Base-by-base conservation (phyloP, 2,113 vertebrate species). In the Pseudorasbora parva region DNA sequence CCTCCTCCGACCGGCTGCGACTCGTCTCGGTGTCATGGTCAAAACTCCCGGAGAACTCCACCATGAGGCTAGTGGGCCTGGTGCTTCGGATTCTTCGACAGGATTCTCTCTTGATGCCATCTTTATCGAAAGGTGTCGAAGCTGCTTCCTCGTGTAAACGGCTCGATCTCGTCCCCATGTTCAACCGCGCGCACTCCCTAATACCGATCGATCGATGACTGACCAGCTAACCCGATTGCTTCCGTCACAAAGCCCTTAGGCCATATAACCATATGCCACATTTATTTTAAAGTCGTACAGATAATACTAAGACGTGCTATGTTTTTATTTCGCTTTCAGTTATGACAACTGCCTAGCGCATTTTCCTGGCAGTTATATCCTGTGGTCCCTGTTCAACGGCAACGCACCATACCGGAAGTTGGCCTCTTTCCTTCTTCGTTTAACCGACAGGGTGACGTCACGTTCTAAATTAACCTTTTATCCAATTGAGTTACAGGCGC, bases 21-120 rank as follows among this genome's bases (percentile, higher is more conserved):
- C 90, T 93, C 51, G 91, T 84, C 88, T 95, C 94, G 6, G 93
- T 91, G 66, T 94, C 92, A 45, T 79, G 89, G 6, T 94, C 93
- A 74, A 95, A 94, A 86, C 93, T 94, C 17, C 90, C 91, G 0
- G 93, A 93, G 88, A 95, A 94, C 83, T 94, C 93, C 12, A 95
- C 92, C 87, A 92, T 85, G 43, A 95, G 93, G 45, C 94, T 95
- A 54, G 92, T 93, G 66, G 94, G 94, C 89, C 94, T 92, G 78
- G 90, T 8, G 15, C 90, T 92, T 41, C 92, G 93, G 56, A 91
- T 69, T n/a, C 93, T 88, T 56, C 93, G 91, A 43, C 90, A 94
- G 0, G 93, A 93, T 6, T 94, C 93, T 49, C 93, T 89, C 84
- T 91, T 94, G 1, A 93, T 71, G 81, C 87, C 92, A 49, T 94